Evolutionary conservation across 2,888 invertebrate species (phyloP), one percentile per base, ranked within the genome.

Genomic region (Patella depressa): DNA sequence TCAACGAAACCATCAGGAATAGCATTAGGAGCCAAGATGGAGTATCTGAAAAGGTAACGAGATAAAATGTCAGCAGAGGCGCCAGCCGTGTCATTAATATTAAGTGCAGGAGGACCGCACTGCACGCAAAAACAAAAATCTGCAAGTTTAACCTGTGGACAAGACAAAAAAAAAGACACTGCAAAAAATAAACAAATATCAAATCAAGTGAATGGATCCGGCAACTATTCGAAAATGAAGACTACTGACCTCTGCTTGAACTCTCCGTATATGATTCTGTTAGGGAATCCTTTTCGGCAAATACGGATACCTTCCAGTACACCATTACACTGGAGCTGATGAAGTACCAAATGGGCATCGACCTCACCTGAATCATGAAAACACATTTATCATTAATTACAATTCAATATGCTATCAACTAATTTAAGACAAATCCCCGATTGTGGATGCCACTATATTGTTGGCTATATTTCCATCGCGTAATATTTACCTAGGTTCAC

Each of bases 241-340:
- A 99, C 57, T 19, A 98, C 96, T 95, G 95, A 98, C 97, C 98
- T 97, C 93, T 97, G 96, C 93, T 98, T 98, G 96, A 99, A 99
- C 94, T 99, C 99, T 87, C 97, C 96, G 94, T 98, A 98, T 88
- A 97, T 95, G 97, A 98, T 97, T 93, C 99, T 96, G 96, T 99
- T 99, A 94, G 99, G 99, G 96, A 98, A 99, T 93, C 99, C 98
- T 83, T 93, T 93, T 94, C 98, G 96, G 94, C 98, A 99, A 94
- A 99, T 99, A 96, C 99, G 97, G 94, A 99, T 99, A 94, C 99
- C 99, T 95, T 99, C 99, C 94, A 99, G 96, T 94, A 99, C 99
- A 96, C 99, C 99, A 95, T 99, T 99, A 95, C 99, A 99, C 89
- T 98, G 98, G 92, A 99, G 94, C 94, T 99, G 99, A 93, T 99